Conservation (phyloP, 1,140 invertebrate genomes). For the Kradibia gibbosae region DNA sequence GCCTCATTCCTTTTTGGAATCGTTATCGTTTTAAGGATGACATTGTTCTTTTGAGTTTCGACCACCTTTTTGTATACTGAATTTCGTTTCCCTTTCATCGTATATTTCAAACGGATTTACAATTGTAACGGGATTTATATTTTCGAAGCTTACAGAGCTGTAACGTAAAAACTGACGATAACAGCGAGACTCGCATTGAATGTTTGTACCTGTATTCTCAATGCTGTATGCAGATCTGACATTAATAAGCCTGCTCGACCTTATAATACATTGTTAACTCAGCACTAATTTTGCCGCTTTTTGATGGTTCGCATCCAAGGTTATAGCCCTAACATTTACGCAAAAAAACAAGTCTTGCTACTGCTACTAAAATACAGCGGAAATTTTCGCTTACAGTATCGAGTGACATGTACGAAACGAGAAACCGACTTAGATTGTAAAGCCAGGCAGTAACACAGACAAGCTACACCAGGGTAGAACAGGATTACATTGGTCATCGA, state of each 20-base stretch:
- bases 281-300: background rate
- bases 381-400: no score
- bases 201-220: background rate
- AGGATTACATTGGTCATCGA: no score
- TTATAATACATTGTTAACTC: background rate
- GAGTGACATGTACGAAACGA: no score
- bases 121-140: background rate
- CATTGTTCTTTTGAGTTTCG: background rate
- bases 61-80: background rate
- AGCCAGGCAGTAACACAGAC: no score
- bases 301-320: background rate
- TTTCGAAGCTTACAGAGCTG: background rate
- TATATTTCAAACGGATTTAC: background rate
- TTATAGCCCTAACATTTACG: no score
- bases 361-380: no score
- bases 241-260: background rate
- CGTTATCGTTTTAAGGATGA: constrained; percentile 5
- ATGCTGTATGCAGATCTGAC: background rate
- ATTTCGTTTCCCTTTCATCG: background rate
- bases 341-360: no score
- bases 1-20: background rate
- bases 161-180: background rate
- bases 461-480: no score
- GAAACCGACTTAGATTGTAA: no score
- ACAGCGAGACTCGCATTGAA: background rate